Evolutionary conservation across 2,113 vertebrate genomes (phyloP), one percentile per base, ranked within the genome.

Genomic region (Elaphurus davidianus): DNA sequence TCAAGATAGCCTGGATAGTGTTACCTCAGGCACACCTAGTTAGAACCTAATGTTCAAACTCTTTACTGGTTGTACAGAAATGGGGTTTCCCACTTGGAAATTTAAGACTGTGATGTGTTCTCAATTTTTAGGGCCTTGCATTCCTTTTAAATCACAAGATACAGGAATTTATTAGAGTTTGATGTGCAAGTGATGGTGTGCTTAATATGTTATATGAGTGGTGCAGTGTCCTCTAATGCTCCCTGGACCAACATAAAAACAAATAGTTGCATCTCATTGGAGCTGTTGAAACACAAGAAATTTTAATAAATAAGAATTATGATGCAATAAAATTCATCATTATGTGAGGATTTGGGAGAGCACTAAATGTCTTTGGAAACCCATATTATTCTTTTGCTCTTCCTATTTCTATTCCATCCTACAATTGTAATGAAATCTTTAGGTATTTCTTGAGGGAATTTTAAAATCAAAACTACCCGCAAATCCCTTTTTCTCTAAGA

Each of bases 261-360:
- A 98, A 96, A 97, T 95, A 95, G 79, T 93, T 97, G 94, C 84
- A 91, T 96, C 96, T 97, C 87, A 96, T 90, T 96, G 93, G 97
- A 96, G 86, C 93, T 94, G 30, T 94, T 97, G 96, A 96, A 98
- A 98, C 93, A 88, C 92, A 91, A 94, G 40, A 94, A 95, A 95
- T 90, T 57, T 76, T 91, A 97, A 96, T 98, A 98, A 98, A 97
- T 87, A 98, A 97, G 91, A 98, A 95, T 98, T 97, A 95, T 78
- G 82, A 91, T 78, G 60, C 62, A 98, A 94, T 98, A 97, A 98
- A 97, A 97, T 94, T 85, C 50, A 85, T 96, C 91, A 93, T 97
- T 94, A 64, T 91, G 33, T 97, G 94, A 97, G 86, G 93, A 91
- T 85, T 79, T 98, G 83, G 78, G 96, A 96, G 92, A 97, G 87